Evolutionary conservation across 2,888 invertebrate species (phyloP).

Genomic region (Chromoteleia sp.): DNA sequence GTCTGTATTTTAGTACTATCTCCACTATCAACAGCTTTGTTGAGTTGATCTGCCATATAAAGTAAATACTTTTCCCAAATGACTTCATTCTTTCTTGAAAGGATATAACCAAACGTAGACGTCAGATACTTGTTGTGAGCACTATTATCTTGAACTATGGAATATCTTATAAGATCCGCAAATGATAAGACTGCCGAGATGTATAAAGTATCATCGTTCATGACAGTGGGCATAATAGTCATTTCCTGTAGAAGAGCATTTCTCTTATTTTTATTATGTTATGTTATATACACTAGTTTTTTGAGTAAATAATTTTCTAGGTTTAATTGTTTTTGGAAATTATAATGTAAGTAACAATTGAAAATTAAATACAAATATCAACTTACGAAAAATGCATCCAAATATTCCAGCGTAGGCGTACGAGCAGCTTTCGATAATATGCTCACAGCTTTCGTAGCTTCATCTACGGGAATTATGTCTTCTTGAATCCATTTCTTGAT

Average conservation of each 20-base stretch:
- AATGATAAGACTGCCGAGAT: constrained; percentile 87
- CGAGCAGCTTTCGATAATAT: constrained; percentile 86
- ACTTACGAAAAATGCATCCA: constrained; percentile 87
- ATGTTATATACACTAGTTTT: too few relatives aligned
- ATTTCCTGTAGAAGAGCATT: constrained; percentile 82
- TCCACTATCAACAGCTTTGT: constrained; percentile 85
- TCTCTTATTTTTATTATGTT: too few relatives aligned
- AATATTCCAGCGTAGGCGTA: constrained; percentile 88
- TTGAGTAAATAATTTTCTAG: too few relatives aligned
- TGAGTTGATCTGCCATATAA: constrained; percentile 86
- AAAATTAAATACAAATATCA: too few relatives aligned
- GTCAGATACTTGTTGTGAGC: constrained; percentile 88
- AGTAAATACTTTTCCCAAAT: constrained; percentile 87
- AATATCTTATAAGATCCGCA: constrained; percentile 87
- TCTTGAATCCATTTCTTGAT: constrained; percentile 87
- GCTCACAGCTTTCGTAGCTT: constrained; percentile 87
- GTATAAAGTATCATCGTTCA: constrained; percentile 86
- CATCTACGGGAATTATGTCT: constrained; percentile 86
- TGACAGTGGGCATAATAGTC: constrained; percentile 86
- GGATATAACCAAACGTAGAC: constrained; percentile 89
- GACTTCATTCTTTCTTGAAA: constrained; percentile 86
- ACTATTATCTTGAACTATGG: constrained; percentile 87
- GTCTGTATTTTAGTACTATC: constrained; percentile 87
- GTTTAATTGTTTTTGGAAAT: too few relatives aligned
- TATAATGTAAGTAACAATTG: too few relatives aligned